Conservation (phyloP, 2,113 vertebrate genomes). For the Xenus cinereus region DNA sequence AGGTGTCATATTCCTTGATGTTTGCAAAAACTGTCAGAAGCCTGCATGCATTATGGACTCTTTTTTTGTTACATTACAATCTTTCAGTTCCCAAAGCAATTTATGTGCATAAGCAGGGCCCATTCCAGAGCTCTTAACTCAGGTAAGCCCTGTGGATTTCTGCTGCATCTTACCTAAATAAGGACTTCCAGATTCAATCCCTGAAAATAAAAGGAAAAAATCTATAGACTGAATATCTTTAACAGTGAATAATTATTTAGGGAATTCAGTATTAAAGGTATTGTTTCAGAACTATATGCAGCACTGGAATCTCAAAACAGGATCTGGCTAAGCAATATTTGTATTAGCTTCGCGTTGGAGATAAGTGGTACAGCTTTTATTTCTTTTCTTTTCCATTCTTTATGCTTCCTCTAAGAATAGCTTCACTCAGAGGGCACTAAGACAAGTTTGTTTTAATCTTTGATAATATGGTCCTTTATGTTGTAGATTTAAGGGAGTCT, state of each 20-base stretch:
- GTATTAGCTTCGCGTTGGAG: slow-evolving; percentile 1
- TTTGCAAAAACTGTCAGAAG: slow-evolving; percentile 62
- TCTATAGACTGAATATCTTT: slow-evolving; percentile 22
- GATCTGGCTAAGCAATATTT: slow-evolving; percentile 24
- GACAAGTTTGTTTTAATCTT: slow-evolving; percentile 20
- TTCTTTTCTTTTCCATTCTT: slow-evolving; percentile 26
- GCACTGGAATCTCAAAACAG: slow-evolving; percentile 3
- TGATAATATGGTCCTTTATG: background rate
- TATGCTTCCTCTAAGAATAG: slow-evolving; percentile 11
- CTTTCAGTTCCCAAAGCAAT: slow-evolving; percentile 54
- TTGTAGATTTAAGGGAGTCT: background rate
- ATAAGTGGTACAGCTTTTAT: background rate
- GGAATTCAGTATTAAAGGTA: slow-evolving; percentile 18
- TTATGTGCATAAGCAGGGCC: slow-evolving; percentile 53
- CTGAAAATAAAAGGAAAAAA: slow-evolving; percentile 27
- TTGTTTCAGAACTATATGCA: background rate
- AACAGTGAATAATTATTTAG: slow-evolving; percentile 33
- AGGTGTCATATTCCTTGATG: slow-evolving; percentile 54
- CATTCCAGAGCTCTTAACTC: slow-evolving; percentile 32
- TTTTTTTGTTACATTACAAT: slow-evolving; percentile 20
- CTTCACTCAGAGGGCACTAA: background rate
- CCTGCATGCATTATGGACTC: slow-evolving; percentile 32
- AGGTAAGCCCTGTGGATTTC: slow-evolving; percentile 35
- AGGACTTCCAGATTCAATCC: background rate
- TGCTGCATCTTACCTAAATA: slow-evolving; percentile 9